phyloP scores from a whole-genome alignment of 2,113 vertebrate species.

The Stigmatopora nigra region DNA sequence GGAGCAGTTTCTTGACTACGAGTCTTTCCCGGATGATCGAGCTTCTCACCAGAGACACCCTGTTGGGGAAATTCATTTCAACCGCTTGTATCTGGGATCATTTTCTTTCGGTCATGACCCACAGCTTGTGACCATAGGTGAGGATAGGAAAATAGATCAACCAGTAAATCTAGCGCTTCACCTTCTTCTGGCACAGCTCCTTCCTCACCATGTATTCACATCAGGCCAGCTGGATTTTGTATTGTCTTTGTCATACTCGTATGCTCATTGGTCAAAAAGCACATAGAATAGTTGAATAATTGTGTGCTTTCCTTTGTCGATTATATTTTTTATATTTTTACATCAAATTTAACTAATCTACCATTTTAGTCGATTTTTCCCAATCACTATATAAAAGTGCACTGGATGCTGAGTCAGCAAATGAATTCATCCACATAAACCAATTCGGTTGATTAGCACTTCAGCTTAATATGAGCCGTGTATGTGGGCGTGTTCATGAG shows the following conservation, averaged over 20 bases:
- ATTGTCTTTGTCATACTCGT: too few relatives aligned
- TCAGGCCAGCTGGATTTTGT: not conserved
- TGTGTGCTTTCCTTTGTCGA: not conserved
- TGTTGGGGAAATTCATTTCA: too few relatives aligned
- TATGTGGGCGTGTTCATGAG: slow-evolving; percentile 12
- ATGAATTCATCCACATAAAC: not conserved
- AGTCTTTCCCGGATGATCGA: too few relatives aligned
- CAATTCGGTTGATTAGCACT: slow-evolving; percentile 4
- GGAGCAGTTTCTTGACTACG: too few relatives aligned
- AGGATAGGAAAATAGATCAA: not conserved
- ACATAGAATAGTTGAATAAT: not conserved
- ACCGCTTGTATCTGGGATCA: not conserved
- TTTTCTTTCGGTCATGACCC: not conserved
- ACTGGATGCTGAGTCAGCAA: slow-evolving; percentile 3
- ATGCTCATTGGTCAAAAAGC: too few relatives aligned
- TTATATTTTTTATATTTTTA: not conserved
- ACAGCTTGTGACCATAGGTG: not conserved
- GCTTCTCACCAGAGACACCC: too few relatives aligned
- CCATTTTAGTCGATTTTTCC: not conserved
- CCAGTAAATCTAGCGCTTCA: not conserved
- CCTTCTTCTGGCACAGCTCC: not conserved
- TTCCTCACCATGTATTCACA: not conserved
- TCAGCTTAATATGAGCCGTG: not conserved
- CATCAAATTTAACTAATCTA: not conserved
- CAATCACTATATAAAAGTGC: not conserved